Evolutionary conservation across 1,140 invertebrate genomes (phyloP), one percentile per base, ranked within the genome.

Genomic region (Magallana ariakensis): DNA sequence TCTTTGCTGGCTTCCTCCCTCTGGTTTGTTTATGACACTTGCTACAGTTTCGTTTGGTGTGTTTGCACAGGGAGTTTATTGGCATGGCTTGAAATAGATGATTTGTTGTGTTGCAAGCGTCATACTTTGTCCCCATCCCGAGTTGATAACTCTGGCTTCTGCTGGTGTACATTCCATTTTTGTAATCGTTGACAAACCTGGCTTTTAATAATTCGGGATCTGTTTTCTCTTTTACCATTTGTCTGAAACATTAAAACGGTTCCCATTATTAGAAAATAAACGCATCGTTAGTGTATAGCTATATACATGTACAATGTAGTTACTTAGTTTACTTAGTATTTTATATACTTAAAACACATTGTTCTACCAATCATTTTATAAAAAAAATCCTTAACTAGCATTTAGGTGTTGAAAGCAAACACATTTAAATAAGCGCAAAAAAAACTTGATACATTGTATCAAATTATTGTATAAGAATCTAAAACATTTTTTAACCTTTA

Each of bases 61-160:
- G 66, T 75, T 75, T 75, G 15, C 66, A 75, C 15, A 75, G 15
- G 2, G 66, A 75, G 11, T 75, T 33, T 26, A 75, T 75, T 19
- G 66, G 66, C 66, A 75, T 75, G 13, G 66, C 66, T 75, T 75
- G 66, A 26, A 75, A 75, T 33, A 75, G 15, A 4, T 75, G 66
- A 13, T 75, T 75, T 1, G 66, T 22, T 26, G 66, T 22, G 22
- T 75, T 26, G 0, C 66, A 75, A 6, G 13, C 66, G 5, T 75
- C 66, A 13, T 75, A 75, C 10, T 75, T 75, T 8, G 66, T 75
- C 3, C 66, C 66, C 66, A 75, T 22, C 8, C 26, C 66, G 1
- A 75, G 15, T 11, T 75, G 66, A 22, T 75, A 75, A 5, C 26
- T 75, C 10, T 22, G 22, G 22, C 66, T 26, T 22, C 66, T 33